phyloP scores from a whole-genome alignment of 2,797 vertebrate genomes.

The Chromis chromis region DNA sequence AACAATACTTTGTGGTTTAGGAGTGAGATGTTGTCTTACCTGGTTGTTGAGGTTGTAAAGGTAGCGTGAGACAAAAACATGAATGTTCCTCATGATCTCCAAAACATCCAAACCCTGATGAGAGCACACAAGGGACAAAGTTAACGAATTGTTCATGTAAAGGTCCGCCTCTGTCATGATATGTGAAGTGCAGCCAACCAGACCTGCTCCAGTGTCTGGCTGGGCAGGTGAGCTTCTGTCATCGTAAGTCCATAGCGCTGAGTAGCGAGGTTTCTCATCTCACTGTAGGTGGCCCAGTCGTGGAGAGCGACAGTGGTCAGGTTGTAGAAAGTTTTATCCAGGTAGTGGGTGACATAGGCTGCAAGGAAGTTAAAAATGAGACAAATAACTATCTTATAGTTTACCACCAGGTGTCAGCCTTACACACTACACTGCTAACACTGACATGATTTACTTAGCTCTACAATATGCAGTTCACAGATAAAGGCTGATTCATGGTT shows the following conservation, averaged over 20 bases:
- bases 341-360: slow-evolving; percentile 97
- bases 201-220: slow-evolving; percentile 99
- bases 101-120: slow-evolving; percentile 95
- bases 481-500: no score
- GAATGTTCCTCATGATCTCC: slow-evolving; percentile 99
- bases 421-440: background rate
- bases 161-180: background rate
- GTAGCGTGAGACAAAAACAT: slow-evolving; percentile 98
- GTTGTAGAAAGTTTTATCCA: slow-evolving; percentile 99
- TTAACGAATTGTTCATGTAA: background rate
- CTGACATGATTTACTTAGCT: background rate
- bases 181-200: accelerated
- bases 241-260: slow-evolving; percentile 95
- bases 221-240: slow-evolving; percentile 98
- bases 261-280: slow-evolving; percentile 97
- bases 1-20: background rate
- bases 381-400: background rate
- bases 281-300: slow-evolving; percentile 99
- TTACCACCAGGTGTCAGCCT: slow-evolving; percentile 22
- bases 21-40: slow-evolving; percentile 73
- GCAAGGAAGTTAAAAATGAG: slow-evolving; percentile 20
- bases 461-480: background rate
- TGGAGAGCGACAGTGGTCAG: slow-evolving; percentile 97
- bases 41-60: slow-evolving; percentile 99
- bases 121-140: slow-evolving; percentile 11